Percentiles rank a stretch among this genome's conserved stretches.
phyloP scores from a whole-genome alignment of 1,140 invertebrate species.

The Monochamus saltuarius region DNA sequence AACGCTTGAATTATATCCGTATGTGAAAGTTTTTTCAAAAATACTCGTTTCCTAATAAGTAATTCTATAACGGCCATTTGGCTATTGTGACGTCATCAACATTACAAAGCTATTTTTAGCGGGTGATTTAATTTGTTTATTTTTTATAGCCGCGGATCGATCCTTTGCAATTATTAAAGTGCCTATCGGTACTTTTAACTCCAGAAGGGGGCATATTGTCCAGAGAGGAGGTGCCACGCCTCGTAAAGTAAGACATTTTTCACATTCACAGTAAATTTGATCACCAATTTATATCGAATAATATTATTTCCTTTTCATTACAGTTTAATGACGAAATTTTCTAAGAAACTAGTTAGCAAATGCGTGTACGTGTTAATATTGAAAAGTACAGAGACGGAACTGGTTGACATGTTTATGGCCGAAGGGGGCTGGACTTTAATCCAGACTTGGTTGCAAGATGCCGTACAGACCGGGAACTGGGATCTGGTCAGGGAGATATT shows the following conservation, averaged over 20 bases:
- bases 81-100: too few species aligned
- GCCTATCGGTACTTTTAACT: slow-evolving; percentile 79
- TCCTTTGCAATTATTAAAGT: slow-evolving; percentile 82
- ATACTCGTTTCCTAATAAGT: too few species aligned
- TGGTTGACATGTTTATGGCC: slow-evolving; percentile 85
- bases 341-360: slow-evolving; percentile 92
- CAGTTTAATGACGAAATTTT: slow-evolving; percentile 94
- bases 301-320: slow-evolving; percentile 52
- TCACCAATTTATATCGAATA: not conserved
- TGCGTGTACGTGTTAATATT: slow-evolving; percentile 94
- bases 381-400: slow-evolving; percentile 80
- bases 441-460: slow-evolving; percentile 85
- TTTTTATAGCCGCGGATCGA: slow-evolving; percentile 85
- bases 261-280: slow-evolving; percentile 31
- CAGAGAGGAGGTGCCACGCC: slow-evolving; percentile 77
- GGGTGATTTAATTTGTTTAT: slow-evolving; percentile 23
- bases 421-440: slow-evolving; percentile 88
- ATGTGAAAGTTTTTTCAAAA: too few species aligned
- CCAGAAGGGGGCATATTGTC: slow-evolving; percentile 84
- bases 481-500: slow-evolving; percentile 82
- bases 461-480: slow-evolving; percentile 79
- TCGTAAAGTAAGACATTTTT: slow-evolving; percentile 64
- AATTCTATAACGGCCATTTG: too few species aligned
- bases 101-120: too few species aligned
- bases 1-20: too few species aligned